A percentile compares a stretch with the other conserved stretches of the same genome.
phyloP scores from a whole-genome alignment of 2,797 vertebrate genomes.

The Helarctos malayanus region DNA sequence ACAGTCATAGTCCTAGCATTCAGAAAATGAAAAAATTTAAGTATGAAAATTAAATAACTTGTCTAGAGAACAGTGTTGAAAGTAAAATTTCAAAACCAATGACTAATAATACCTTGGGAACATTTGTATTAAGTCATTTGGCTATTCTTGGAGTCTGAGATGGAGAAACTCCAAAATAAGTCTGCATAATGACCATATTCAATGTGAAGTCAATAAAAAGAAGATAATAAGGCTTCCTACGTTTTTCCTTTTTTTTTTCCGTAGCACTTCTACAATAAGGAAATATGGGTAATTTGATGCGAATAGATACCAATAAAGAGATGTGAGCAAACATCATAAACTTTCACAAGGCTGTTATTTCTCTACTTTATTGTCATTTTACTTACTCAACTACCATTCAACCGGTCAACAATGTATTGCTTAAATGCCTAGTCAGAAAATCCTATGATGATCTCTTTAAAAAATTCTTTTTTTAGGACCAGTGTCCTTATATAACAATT shows the following conservation, averaged over 20 bases:
- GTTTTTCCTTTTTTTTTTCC: neutral
- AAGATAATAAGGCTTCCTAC: neutral
- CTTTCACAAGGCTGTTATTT: neutral
- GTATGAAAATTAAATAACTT: constrained; percentile 32
- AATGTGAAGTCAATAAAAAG: constrained; percentile 39
- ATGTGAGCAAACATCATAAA: neutral
- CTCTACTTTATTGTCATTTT: constrained; percentile 39
- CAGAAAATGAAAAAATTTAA: neutral
- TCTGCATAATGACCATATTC: neutral
- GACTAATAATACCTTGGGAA: neutral
- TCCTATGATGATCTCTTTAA: neutral
- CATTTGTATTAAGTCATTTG: neutral
- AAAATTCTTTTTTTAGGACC: neutral
- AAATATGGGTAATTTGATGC: neutral
- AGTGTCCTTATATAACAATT: neutral
- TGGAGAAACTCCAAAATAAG: neutral
- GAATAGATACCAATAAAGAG: neutral
- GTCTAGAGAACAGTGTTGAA: neutral
- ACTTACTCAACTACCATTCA: neutral
- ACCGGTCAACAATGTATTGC: neutral
- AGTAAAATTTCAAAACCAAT: constrained; percentile 38
- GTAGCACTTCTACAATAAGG: neutral
- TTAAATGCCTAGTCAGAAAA: constrained; percentile 28
- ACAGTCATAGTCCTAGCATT: neutral
- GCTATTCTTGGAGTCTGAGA: neutral